Evolutionary conservation across 2,888 invertebrate genomes (phyloP).

Genomic region (Anodontia alba): DNA sequence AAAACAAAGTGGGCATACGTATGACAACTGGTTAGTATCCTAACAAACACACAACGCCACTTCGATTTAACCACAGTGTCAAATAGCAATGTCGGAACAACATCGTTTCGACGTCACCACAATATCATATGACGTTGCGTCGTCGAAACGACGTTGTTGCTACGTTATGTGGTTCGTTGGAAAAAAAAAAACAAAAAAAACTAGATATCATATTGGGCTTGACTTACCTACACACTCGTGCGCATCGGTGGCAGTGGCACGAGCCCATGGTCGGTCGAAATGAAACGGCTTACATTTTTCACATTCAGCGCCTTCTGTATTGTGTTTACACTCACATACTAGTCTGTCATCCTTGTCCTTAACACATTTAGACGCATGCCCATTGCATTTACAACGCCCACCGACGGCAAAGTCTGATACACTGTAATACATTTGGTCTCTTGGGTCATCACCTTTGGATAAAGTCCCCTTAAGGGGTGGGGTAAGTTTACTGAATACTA

Average conservation of each 20-base stretch:
- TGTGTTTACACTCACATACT: slow-evolving; percentile 98
- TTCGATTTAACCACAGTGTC: too few relatives aligned
- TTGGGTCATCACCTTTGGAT: slow-evolving; percentile 75
- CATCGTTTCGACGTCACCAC: too few relatives aligned
- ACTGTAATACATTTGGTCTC: slow-evolving; percentile 86
- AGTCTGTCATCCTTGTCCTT: slow-evolving; percentile 86
- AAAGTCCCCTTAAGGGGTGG: slow-evolving; percentile 67
- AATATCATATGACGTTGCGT: too few relatives aligned
- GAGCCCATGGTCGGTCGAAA: slow-evolving; percentile 99
- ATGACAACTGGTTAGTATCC: too few relatives aligned
- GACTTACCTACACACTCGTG: slow-evolving; percentile 99
- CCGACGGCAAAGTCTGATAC: slow-evolving; percentile 98
- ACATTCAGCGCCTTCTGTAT: slow-evolving; percentile 99
- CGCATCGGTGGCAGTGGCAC: slow-evolving; percentile 97
- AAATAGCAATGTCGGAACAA: too few relatives aligned
- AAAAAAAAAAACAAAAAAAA: too few relatives aligned
- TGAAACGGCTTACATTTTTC: slow-evolving; percentile 99
- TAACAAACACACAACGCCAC: too few relatives aligned
- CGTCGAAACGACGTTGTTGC: too few relatives aligned
- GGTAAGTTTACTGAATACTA: slow-evolving; percentile 86
- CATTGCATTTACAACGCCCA: slow-evolving; percentile 99
- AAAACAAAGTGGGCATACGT: too few relatives aligned
- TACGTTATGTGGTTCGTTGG: too few relatives aligned
- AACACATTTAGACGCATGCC: slow-evolving; percentile 96
- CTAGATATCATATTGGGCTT: too few relatives aligned